Base-by-base conservation (phyloP, 1,140 invertebrate species). In the Drosophila melanica region DNA sequence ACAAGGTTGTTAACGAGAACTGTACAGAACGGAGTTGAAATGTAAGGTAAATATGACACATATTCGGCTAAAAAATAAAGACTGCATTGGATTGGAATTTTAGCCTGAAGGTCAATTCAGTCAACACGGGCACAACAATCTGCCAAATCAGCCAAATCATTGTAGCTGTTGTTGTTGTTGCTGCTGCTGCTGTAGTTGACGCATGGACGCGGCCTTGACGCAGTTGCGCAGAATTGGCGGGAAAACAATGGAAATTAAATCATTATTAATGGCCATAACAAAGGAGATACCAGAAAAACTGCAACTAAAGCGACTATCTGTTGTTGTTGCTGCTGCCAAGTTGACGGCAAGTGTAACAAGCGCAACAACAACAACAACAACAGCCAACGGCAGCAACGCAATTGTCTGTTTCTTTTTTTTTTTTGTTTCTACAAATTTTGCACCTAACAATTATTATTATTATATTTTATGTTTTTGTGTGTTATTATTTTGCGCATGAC, bases 401-500 rank as follows among this genome's bases (percentile, higher is more conserved):
- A 75, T 70, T 75, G 67, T 70, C 23, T 72, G 35, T 51, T 41
- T 54, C 12, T 12, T 47, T 12, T 48, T 23, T 51, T 41, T 54
- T 8, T 12, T 47, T 12, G 27, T 23, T 48, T 27, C 11, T 47
- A 5, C 14, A 37, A 59, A 9, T 57, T 65, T 64, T 60, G 63
- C 64, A 75, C 82, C 85, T 65, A 64, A 69, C 55, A 77, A 81
- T 80, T 81, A 86, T 87, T 86, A 81, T 80, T 85, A 62, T 60
- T 77, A 75, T 81, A 73, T 74, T 47, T 63, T 30, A 16, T 65
- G 74, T 67, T 63, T 67, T 59, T 57, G 41, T 75, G 69, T 59
- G 63, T 70, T 80, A 75, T 86, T 87, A 87, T 87, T 85, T 87
- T 65, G 84, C 82, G 82, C 82, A 87, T 87, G 82, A 87, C 82